Evolutionary conservation across 2,113 vertebrate genomes (phyloP).

Genomic region (Thryonomys swinderianus): DNA sequence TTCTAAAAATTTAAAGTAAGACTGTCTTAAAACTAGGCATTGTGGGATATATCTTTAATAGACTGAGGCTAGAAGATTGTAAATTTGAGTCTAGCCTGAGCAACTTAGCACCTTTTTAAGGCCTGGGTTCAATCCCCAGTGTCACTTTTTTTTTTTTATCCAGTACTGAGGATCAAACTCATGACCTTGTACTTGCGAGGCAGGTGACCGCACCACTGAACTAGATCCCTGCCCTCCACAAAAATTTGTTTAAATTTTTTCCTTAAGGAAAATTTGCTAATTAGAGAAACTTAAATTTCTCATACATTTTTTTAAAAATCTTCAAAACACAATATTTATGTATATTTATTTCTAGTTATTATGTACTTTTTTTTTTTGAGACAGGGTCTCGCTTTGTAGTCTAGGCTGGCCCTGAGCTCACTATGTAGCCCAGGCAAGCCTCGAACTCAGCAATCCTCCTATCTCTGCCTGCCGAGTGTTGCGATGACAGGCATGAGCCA

Average conservation of each 20-base stretch:
- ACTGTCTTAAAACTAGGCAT: neutral
- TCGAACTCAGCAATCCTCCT: too few species aligned
- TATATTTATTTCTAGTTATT: neutral
- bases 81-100: neutral
- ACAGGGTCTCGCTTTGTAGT: too few species aligned
- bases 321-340: slow-evolving; percentile 11
- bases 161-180: too few species aligned
- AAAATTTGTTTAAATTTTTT: neutral
- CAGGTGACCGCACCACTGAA: too few species aligned
- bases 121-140: neutral
- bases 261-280: slow-evolving; percentile 1
- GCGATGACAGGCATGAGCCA: too few species aligned
- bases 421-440: too few species aligned
- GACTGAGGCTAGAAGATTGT: neutral
- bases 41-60: neutral
- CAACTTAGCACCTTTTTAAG: neutral
- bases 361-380: too few species aligned
- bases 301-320: neutral
- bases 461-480: too few species aligned
- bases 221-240: too few species aligned
- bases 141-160: neutral
- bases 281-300: neutral
- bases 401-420: too few species aligned
- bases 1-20: neutral
- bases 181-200: too few species aligned